Evolutionary conservation across 2,113 vertebrate species (phyloP), one percentile per base, ranked within the genome.

Genomic region (Catharus fuscescens): DNA sequence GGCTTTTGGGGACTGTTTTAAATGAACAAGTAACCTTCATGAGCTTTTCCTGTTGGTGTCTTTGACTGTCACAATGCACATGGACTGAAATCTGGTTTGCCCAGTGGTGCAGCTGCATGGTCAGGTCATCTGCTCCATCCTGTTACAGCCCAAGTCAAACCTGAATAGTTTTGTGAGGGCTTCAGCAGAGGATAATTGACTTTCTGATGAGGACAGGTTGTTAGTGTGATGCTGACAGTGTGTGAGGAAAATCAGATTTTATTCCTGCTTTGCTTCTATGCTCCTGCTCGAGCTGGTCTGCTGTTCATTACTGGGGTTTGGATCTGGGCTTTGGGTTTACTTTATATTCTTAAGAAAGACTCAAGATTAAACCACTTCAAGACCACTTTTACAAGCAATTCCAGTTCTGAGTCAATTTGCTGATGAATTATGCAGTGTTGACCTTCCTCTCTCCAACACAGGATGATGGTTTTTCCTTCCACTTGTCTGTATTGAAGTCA

Each of bases 21-120:
- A 24, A 14, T 10, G 47, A 59, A 8, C 8, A 38, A 20, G 3
- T 21, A 53, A 67, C 26, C 10, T 80, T 53, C 10, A 0, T 12
- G 44, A 56, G 57, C 29, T 86, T n/a, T 45, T 32, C 21, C 5
- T 32, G 25, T 18, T 40, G 28, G 8, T 45, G 12, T 80, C 36
- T 54, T 32, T 25, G 23, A 1, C 13, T 73, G 47, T 53, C 28
- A 6, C 44, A 4, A 1, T 24, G n/a, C 2, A 1, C 5, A 0
- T 0, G 19, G 24, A 4, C 36, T 79, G 1, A 23, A 31, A 6
- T 32, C 8, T n/a, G 24, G 2, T 54, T 26, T 86, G 23, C 9
- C 18, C 25, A 1, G 28, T 3, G 12, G 3, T 2, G 6, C 19
- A 45, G 79, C 36, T 67, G n/a, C 4, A 0, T 17, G 61, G 25